phyloP scores from a whole-genome alignment of 1,140 invertebrate genomes.

The Archivesica marissinica region DNA sequence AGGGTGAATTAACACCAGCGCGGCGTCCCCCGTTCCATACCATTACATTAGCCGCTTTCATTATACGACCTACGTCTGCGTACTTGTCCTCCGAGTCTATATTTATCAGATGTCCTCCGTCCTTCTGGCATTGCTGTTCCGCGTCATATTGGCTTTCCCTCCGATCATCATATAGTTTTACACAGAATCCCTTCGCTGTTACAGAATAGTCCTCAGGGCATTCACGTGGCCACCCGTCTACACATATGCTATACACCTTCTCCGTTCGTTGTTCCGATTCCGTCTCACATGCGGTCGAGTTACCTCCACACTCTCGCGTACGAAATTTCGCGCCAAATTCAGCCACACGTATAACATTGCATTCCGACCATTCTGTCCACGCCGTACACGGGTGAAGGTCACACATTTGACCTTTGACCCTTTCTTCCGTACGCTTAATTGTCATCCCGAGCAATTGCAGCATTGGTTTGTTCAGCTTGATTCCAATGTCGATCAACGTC shows the following conservation, averaged over 20 bases:
- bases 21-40: background rate
- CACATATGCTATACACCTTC: too few species aligned
- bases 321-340: background rate
- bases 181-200: background rate
- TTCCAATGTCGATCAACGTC: too few species aligned
- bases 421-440: too few species aligned
- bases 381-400: background rate
- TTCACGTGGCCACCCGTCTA: too few species aligned
- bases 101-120: background rate
- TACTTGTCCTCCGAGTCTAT: constrained; percentile 14
- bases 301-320: background rate
- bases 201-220: background rate
- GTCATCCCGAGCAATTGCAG: too few species aligned
- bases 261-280: background rate
- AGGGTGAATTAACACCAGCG: background rate
- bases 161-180: background rate
- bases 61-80: background rate
- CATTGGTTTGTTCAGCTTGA: too few species aligned
- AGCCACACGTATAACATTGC: background rate
- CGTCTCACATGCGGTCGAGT: background rate
- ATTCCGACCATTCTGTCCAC: background rate
- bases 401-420: too few species aligned
- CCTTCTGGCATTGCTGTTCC: background rate
- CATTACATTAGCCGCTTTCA: background rate
- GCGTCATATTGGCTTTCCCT: background rate